Percentiles rank a stretch among this genome's conserved stretches.
Conservation (phyloP, 2,888 invertebrate species). For the Pomacea canaliculata region DNA sequence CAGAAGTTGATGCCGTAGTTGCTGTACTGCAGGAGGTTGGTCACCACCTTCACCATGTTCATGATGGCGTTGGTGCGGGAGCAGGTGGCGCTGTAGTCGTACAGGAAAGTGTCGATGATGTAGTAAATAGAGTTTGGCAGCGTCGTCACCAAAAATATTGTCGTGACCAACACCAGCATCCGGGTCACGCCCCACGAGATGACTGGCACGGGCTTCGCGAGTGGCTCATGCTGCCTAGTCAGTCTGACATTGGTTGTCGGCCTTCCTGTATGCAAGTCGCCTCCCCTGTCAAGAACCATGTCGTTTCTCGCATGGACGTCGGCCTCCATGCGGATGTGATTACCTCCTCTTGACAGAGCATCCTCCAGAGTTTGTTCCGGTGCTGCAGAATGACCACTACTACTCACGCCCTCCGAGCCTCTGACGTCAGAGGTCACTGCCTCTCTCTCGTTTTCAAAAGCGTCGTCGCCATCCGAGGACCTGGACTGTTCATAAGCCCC, state of each 20-base stretch:
- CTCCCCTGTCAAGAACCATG: neutral
- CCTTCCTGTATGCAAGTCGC: neutral
- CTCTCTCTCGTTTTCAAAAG: no score
- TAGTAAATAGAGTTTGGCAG: constrained; percentile 15
- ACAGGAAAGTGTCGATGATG: constrained; percentile 13
- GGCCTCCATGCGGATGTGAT: neutral
- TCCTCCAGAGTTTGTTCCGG: neutral
- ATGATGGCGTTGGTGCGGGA: constrained; percentile 14
- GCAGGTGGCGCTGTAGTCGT: neutral
- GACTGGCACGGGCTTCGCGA: neutral
- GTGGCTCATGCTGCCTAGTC: neutral
- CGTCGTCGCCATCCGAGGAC: no score
- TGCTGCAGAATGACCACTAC: neutral
- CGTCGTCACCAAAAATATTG: constrained; percentile 21
- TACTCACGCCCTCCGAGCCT: no score
- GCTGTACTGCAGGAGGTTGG: constrained; percentile 18
- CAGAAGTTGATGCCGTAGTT: constrained; percentile 23
- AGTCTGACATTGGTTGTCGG: neutral
- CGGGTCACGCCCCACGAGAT: constrained; percentile 12
- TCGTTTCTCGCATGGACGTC: no score
- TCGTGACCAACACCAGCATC: constrained; percentile 13
- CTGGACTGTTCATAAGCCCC: no score
- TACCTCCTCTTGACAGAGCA: neutral
- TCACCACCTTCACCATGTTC: constrained; percentile 1
- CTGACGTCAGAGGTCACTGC: no score